These are phyloP conservation scores for Crotalus horridus DNA, from an alignment of 2,113 vertebrate species.

Conservation along the genomic window DNA sequence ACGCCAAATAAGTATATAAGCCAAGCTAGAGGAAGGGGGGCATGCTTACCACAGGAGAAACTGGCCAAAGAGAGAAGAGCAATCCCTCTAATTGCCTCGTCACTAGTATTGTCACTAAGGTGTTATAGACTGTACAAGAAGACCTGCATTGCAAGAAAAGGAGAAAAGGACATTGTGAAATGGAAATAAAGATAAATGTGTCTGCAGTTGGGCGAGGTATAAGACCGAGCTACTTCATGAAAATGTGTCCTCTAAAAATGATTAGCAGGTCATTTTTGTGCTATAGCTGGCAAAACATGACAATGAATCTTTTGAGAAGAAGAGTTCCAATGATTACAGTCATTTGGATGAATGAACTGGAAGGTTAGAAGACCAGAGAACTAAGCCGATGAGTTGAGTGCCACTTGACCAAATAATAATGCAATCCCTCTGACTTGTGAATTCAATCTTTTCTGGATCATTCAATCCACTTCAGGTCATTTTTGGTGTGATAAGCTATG, in stretches of 20 bases:
- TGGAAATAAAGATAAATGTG: neutral
- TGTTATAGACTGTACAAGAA: neutral
- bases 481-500: neutral
- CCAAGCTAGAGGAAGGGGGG: neutral
- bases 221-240: neutral
- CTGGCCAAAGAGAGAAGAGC: neutral
- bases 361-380: neutral
- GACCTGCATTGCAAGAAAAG: neutral
- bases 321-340: neutral
- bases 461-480: neutral
- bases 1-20: neutral
- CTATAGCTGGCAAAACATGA: neutral
- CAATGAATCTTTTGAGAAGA: neutral
- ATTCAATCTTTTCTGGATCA: neutral
- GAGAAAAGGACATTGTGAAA: neutral
- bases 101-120: neutral
- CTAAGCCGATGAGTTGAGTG: neutral
- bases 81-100: neutral
- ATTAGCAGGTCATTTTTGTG: neutral
- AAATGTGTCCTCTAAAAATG: neutral
- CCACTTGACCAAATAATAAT: neutral
- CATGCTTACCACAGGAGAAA: neutral
- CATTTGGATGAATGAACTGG: neutral
- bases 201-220: neutral
- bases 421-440: neutral